Evolutionary conservation across 1,140 invertebrate species (phyloP).

Genomic region (Orussus abietinus): DNA sequence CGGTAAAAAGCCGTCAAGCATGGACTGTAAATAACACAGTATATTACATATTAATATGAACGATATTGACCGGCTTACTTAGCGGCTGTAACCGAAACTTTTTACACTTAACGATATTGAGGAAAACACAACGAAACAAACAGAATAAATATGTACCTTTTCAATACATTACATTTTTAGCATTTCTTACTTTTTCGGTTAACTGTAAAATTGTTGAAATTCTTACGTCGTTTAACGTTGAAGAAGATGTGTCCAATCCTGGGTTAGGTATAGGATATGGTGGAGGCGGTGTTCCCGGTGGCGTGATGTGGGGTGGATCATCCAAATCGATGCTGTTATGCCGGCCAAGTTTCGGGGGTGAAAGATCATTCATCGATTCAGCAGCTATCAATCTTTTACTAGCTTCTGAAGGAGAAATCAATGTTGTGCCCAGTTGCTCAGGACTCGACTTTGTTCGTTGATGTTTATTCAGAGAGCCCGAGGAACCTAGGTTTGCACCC

Average conservation of each 20-base stretch:
- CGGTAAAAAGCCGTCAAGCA: slow-evolving; percentile 32
- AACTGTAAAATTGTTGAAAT: not conserved
- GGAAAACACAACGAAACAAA: not conserved
- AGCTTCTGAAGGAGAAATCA: slow-evolving; percentile 48
- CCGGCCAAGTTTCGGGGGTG: slow-evolving; percentile 44
- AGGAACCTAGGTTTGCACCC: slow-evolving; percentile 40
- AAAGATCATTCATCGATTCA: slow-evolving; percentile 62
- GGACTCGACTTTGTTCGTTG: slow-evolving; percentile 69
- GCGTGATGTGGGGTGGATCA: slow-evolving; percentile 57
- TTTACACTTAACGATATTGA: too few relatives aligned
- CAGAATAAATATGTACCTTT: not conserved
- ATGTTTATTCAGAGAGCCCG: slow-evolving; percentile 53
- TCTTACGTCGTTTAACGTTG: slow-evolving; percentile 43
- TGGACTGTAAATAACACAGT: slow-evolving; percentile 25
- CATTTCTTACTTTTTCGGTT: too few relatives aligned
- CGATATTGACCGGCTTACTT: too few relatives aligned
- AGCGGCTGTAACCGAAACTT: too few relatives aligned
- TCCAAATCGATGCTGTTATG: slow-evolving; percentile 32
- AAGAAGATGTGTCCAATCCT: slow-evolving; percentile 37
- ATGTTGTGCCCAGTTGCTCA: slow-evolving; percentile 57
- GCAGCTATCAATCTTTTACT: slow-evolving; percentile 56
- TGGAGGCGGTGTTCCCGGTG: slow-evolving; percentile 82
- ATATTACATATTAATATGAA: too few relatives aligned
- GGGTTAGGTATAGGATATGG: slow-evolving; percentile 63
- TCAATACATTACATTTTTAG: not conserved